Evolutionary conservation across 2,797 vertebrate genomes (phyloP).

Genomic region (Telmatherina bonti): DNA sequence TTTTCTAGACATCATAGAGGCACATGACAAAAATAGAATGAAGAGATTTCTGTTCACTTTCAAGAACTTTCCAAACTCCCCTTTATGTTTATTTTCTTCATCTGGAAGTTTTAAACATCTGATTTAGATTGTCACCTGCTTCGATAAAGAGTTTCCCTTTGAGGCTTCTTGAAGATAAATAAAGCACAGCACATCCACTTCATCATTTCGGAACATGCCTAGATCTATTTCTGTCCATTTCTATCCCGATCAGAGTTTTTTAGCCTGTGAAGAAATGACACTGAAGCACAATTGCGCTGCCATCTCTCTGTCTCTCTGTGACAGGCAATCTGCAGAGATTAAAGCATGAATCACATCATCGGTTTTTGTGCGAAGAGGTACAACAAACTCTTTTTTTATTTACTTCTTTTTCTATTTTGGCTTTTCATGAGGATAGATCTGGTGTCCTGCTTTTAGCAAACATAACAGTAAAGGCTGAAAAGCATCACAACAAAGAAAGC

Average conservation of each 20-base stretch:
- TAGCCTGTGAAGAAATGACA: conserved; percentile 48
- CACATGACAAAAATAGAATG: conserved; percentile 52
- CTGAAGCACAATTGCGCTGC: conserved; percentile 68
- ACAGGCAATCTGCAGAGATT: conserved; percentile 41
- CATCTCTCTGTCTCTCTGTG: conserved; percentile 38
- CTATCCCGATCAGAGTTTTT: conserved; percentile 40
- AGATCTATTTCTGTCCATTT: conserved; percentile 70
- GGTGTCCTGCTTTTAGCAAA: conserved; percentile 49
- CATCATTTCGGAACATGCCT: conserved; percentile 59
- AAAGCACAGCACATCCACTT: conserved; percentile 73
- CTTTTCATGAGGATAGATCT: conserved; percentile 40
- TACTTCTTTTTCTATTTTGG: conserved; percentile 36
- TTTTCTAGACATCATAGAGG: conserved; percentile 41
- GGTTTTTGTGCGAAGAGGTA: conserved; percentile 57
- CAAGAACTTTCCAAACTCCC: conserved; percentile 36
- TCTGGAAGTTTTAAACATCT: conserved; percentile 39
- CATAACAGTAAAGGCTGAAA: conserved; percentile 43
- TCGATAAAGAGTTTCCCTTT: conserved; percentile 41
- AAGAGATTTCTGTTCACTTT: conserved; percentile 36
- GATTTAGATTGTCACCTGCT: conserved; percentile 59
- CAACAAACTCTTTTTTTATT: conserved; percentile 46
- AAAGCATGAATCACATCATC: conserved; percentile 53
- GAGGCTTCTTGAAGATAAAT: conserved; percentile 68
- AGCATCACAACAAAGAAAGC: conserved; percentile 43
- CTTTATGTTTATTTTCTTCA: conserved; percentile 36